Conservation (phyloP, 1,140 invertebrate species). For the Brachionus manjavacas region DNA sequence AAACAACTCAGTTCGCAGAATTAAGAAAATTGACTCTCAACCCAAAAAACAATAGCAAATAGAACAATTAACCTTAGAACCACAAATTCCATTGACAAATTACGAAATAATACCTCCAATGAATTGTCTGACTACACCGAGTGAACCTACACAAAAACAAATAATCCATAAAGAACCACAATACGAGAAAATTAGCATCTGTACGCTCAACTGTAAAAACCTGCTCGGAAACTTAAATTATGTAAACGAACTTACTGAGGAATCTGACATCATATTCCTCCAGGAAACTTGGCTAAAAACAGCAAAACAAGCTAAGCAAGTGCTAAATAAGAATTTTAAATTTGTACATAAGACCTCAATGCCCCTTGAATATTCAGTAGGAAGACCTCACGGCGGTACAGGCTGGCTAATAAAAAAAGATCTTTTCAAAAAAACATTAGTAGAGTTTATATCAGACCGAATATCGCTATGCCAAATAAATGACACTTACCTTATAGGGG, state of each 20-base stretch:
- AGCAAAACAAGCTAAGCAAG: neutral
- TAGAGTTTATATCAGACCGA: neutral
- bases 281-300: conserved; percentile 19
- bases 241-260: neutral
- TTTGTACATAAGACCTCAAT: neutral
- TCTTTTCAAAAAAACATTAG: neutral
- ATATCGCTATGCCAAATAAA: neutral
- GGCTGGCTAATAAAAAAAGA: conserved; percentile 5
- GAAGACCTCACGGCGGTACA: neutral
- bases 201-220: neutral
- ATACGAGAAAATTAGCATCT: neutral
- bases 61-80: neutral
- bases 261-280: neutral
- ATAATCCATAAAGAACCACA: neutral
- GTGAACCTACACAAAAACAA: neutral
- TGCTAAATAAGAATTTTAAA: conserved; percentile 4
- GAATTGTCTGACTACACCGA: neutral
- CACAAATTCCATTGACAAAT: neutral
- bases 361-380: neutral
- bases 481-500: neutral
- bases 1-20: no score
- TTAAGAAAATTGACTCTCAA: no score
- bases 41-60: no score
- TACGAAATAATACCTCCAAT: neutral
- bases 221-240: neutral